A percentile compares a stretch with the other conserved stretches of the same genome.
Evolutionary conservation across 1,140 invertebrate genomes (phyloP).

Genomic region (Pachypsylla venusta): DNA sequence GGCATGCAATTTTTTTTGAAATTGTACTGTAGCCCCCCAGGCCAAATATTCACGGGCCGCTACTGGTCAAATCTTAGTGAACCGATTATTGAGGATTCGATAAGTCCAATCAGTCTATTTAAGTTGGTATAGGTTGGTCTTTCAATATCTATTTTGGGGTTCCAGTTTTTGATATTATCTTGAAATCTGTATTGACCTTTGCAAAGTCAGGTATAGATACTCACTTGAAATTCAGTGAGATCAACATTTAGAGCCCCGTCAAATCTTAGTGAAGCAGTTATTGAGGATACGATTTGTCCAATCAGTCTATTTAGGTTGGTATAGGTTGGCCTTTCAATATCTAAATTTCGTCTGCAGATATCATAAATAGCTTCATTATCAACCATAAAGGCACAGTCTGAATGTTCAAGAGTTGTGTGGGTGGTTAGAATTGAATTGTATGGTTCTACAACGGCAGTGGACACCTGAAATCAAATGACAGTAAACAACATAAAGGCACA

Average conservation of each 20-base stretch:
- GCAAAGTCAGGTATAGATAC: not conserved
- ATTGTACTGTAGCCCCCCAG: no score
- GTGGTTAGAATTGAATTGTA: slow-evolving; percentile 75
- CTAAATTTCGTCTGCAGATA: slow-evolving; percentile 74
- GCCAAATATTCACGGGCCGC: no score
- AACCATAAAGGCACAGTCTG: slow-evolving; percentile 77
- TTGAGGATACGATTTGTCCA: slow-evolving; percentile 73
- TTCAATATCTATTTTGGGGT: slow-evolving; percentile 73
- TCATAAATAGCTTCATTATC: slow-evolving; percentile 86
- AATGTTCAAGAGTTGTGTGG: slow-evolving; percentile 66
- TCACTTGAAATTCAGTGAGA: slow-evolving; percentile 67
- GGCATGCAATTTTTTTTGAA: no score
- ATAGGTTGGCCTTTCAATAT: slow-evolving; percentile 73
- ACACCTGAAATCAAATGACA: no score
- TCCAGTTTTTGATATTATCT: slow-evolving; percentile 35
- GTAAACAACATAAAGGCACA: no score
- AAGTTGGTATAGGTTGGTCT: slow-evolving; percentile 64
- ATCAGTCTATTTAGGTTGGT: slow-evolving; percentile 63
- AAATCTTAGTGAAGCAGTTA: slow-evolving; percentile 75
- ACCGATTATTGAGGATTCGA: slow-evolving; percentile 74
- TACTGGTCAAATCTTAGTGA: slow-evolving; percentile 79
- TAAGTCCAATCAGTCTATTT: slow-evolving; percentile 68
- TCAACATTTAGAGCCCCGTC: slow-evolving; percentile 80
- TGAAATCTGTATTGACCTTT: not conserved
- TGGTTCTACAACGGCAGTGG: slow-evolving; percentile 79